A percentile compares a stretch with the other conserved stretches of the same genome.
These are phyloP conservation scores for Tipula confusa DNA, from an alignment of 2,888 invertebrate genomes.

Conservation along the genomic window DNA sequence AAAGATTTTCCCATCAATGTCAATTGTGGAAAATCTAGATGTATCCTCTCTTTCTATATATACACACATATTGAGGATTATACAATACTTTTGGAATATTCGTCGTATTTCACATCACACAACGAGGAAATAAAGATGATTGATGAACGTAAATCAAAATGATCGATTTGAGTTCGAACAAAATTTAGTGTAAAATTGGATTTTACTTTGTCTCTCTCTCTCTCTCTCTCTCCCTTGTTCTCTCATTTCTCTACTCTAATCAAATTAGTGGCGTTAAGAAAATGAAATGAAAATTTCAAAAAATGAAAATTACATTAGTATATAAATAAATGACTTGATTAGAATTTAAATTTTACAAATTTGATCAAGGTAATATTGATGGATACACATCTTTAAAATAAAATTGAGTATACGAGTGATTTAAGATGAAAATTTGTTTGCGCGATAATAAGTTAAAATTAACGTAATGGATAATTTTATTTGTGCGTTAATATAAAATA, in stretches of 20 bases:
- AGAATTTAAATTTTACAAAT: background rate
- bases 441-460: background rate
- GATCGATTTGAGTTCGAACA: background rate
- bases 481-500: background rate
- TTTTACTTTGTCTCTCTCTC: background rate
- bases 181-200: conserved; percentile 12
- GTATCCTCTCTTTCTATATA: background rate
- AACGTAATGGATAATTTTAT: background rate
- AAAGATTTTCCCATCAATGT: background rate
- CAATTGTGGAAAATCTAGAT: background rate
- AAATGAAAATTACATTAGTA: no score
- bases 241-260: background rate
- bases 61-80: background rate
- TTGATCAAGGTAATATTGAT: background rate
- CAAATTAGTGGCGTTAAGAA: background rate
- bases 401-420: background rate
- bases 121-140: conserved; percentile 20
- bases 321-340: conserved; percentile 3
- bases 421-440: background rate
- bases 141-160: conserved; percentile 25
- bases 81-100: background rate
- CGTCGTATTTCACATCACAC: background rate
- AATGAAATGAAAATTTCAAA: background rate
- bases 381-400: background rate
- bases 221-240: background rate